Evolutionary conservation across 2,888 invertebrate species (phyloP).

Genomic region (Proisotoma minuta): DNA sequence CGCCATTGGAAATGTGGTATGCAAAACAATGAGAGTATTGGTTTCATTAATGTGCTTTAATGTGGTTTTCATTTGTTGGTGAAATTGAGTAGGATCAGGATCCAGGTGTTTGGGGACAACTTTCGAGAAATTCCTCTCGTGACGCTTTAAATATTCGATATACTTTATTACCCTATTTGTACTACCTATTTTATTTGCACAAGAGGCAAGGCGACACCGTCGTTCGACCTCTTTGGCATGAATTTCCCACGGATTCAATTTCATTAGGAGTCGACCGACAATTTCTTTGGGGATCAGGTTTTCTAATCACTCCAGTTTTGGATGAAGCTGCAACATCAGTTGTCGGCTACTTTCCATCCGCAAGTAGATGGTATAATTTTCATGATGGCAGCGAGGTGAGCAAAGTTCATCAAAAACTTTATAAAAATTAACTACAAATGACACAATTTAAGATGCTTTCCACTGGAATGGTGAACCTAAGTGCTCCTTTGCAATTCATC

Average conservation of each 20-base stretch:
- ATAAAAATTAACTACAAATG: too few species aligned
- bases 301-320: slow-evolving; percentile 71
- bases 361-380: slow-evolving; percentile 63
- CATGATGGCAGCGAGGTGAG: slow-evolving; percentile 48
- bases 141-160: slow-evolving; percentile 50
- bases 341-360: slow-evolving; percentile 61
- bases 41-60: too few species aligned
- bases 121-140: slow-evolving; percentile 38
- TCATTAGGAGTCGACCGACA: slow-evolving; percentile 67
- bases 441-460: too few species aligned
- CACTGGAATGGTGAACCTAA: slow-evolving; percentile 50
- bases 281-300: slow-evolving; percentile 69
- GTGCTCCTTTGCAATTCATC: slow-evolving; percentile 62
- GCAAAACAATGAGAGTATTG: too few species aligned
- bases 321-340: slow-evolving; percentile 52
- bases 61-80: too few species aligned
- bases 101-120: slow-evolving; percentile 35
- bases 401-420: too few species aligned
- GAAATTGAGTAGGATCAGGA: slow-evolving; percentile 39
- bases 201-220: slow-evolving; percentile 69
- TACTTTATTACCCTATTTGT: slow-evolving; percentile 53
- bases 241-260: slow-evolving; percentile 58
- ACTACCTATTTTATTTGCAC: slow-evolving; percentile 56
- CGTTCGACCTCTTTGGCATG: slow-evolving; percentile 62
- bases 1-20: slow-evolving; percentile 9